Percentiles rank a stretch among this genome's conserved stretches.
These are phyloP conservation scores for Gobio gobio DNA, from an alignment of 2,113 vertebrate species.

Conservation along the genomic window DNA sequence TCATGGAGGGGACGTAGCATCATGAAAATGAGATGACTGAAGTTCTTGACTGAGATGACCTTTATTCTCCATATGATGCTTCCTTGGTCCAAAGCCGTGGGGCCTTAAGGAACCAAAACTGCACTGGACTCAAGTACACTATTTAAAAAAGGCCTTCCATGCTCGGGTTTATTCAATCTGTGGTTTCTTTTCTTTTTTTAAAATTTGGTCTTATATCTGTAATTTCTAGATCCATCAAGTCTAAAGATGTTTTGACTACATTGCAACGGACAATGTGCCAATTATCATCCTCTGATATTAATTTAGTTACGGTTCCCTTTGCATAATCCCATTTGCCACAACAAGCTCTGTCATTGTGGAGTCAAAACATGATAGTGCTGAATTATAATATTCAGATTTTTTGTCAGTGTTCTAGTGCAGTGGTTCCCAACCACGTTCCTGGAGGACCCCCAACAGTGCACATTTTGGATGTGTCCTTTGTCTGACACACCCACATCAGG, in stretches of 20 bases:
- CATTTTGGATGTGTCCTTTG: too few species aligned
- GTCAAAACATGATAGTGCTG: neutral
- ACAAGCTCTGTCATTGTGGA: neutral
- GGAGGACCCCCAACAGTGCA: too few species aligned
- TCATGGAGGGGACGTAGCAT: neutral
- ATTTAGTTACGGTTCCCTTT: neutral
- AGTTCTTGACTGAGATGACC: neutral
- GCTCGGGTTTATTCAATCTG: slow-evolving; percentile 23
- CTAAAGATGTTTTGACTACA: neutral
- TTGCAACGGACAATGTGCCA: slow-evolving; percentile 5
- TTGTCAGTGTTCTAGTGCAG: neutral
- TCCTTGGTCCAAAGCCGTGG: slow-evolving; percentile 7
- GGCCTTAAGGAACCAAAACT: slow-evolving; percentile 21
- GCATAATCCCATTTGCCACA: neutral
- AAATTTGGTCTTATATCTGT: neutral
- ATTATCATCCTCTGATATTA: neutral
- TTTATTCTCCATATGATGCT: neutral
- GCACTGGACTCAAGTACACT: slow-evolving; percentile 35
- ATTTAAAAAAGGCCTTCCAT: slow-evolving; percentile 18
- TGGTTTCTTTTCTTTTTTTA: neutral
- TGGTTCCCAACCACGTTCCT: too few species aligned
- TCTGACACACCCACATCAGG: too few species aligned
- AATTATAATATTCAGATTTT: neutral
- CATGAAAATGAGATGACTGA: slow-evolving; percentile 35
- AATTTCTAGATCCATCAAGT: neutral